Percentiles rank a stretch among this genome's conserved stretches.
phyloP scores from a whole-genome alignment of 2,888 invertebrate species.

The Pomacea canaliculata region DNA sequence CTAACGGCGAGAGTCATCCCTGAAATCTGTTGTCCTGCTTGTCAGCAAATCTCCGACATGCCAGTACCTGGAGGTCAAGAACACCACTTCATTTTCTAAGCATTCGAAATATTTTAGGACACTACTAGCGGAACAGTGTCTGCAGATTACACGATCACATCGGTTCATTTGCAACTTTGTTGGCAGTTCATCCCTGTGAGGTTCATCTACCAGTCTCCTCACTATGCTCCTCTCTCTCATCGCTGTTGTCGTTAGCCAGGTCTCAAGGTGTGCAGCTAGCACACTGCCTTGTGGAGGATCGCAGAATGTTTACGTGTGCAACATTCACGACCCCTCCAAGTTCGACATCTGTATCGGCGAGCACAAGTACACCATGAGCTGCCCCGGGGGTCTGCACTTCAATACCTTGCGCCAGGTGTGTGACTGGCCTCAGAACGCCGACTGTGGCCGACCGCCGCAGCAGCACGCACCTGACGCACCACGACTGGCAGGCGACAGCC shows the following conservation, averaged over 20 bases:
- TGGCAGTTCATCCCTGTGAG: too few relatives aligned
- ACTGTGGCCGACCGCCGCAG: conserved; percentile 32
- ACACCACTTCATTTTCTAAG: too few relatives aligned
- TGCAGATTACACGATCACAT: too few relatives aligned
- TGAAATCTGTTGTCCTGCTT: too few relatives aligned
- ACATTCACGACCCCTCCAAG: conserved; percentile 32
- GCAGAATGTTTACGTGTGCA: conserved; percentile 35
- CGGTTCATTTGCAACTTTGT: too few relatives aligned
- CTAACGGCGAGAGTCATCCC: too few relatives aligned
- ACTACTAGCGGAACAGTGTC: too few relatives aligned
- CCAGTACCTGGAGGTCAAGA: too few relatives aligned
- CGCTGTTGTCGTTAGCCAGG: background rate
- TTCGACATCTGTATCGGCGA: conserved; percentile 42
- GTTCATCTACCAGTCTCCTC: background rate
- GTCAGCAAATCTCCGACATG: too few relatives aligned
- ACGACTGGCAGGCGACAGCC: background rate
- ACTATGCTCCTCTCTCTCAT: background rate
- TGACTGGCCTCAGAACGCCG: conserved; percentile 46
- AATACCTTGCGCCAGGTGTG: conserved; percentile 44
- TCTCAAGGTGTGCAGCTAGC: background rate
- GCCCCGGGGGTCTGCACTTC: conserved; percentile 44
- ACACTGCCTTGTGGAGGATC: conserved; percentile 26
- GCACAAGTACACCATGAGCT: conserved; percentile 37
- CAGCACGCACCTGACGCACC: background rate
- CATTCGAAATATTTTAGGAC: too few relatives aligned